Evolutionary conservation across 2,797 vertebrate species (phyloP), one percentile per base, ranked within the genome.

Genomic region (Dipus sagitta): DNA sequence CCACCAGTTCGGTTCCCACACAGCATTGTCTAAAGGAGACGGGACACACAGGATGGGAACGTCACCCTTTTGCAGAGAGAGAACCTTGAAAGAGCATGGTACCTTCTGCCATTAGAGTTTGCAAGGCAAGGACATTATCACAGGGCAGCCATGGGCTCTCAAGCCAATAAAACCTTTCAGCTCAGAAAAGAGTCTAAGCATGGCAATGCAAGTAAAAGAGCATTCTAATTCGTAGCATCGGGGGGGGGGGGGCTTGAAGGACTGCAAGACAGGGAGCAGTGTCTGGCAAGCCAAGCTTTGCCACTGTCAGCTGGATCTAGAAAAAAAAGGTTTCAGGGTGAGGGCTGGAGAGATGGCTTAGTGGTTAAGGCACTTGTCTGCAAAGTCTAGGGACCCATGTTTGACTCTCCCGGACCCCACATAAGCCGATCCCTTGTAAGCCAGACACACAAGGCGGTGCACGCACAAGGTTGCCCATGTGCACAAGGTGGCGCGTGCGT

Each of bases 1-100:
- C 99, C 24, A 99, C 99, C 95, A 99, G 96, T 96, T 99, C 99
- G 3, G 99, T 99, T 90, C 99, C 99, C 97, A 99, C 99, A 81
- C 99, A 99, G 96, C 99, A 99, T 91, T 98, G 99, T 97, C 99
- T 99, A 97, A 86, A 97, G 90, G 70, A 88, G 76, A 83, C 0
- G 4, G 68, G 70, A 78, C 24, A 84, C 7, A 67, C 6, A 75
- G 58, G 30, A 80, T 8, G 64, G 24, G 64, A 28, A 64, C 60
- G 11, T 85, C 71, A 92, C 15, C 6, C 23, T 34, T 85, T 80
- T 60, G 32, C 26, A 42, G 60, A 89, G 0, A 34, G 62, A 80
- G 20, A 58, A 21, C 67, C 5, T 80, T 42, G 12, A 11, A 68
- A 93, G 34, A 75, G 2, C 21, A 1, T 7, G 58, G 18, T 12